Percentiles rank a stretch among this genome's conserved stretches.
phyloP scores from a whole-genome alignment of 2,113 vertebrate species.

The Percina caprodes region DNA sequence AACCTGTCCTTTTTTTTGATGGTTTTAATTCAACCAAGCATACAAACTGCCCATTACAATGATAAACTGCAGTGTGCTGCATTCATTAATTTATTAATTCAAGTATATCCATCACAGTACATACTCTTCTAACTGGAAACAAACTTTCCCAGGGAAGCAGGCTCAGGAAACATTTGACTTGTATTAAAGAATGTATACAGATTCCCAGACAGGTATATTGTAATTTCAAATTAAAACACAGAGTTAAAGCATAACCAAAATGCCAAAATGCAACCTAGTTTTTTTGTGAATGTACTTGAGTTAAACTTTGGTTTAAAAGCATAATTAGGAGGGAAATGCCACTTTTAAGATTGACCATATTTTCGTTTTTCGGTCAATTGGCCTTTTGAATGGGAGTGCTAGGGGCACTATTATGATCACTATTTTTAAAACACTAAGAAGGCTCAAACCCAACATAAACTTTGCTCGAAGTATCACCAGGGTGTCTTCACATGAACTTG shows the following conservation, averaged over 20 bases:
- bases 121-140: conserved; percentile 51
- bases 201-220: conserved; percentile 55
- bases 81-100: conserved; percentile 67
- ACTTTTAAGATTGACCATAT: too few relatives aligned
- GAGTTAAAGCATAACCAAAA: conserved; percentile 29
- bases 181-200: conserved; percentile 68
- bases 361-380: too few relatives aligned
- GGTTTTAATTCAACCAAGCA: conserved; percentile 64
- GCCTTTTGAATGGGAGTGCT: too few relatives aligned
- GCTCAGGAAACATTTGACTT: conserved; percentile 70
- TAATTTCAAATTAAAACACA: conserved; percentile 70
- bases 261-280: too few relatives aligned
- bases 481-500: too few relatives aligned
- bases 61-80: conserved; percentile 66
- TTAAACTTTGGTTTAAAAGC: too few relatives aligned
- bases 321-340: too few relatives aligned
- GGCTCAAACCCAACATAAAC: too few relatives aligned
- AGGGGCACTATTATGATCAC: too few relatives aligned
- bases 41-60: conserved; percentile 46
- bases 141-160: conserved; percentile 58
- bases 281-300: too few relatives aligned
- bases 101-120: conserved; percentile 64
- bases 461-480: too few relatives aligned
- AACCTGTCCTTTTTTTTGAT: conserved; percentile 59
- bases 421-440: too few relatives aligned